A percentile compares a stretch with the other conserved stretches of the same genome.
These are phyloP conservation scores for Plectrocnemia conspersa DNA, from an alignment of 1,140 invertebrate genomes.

Conservation along the genomic window DNA sequence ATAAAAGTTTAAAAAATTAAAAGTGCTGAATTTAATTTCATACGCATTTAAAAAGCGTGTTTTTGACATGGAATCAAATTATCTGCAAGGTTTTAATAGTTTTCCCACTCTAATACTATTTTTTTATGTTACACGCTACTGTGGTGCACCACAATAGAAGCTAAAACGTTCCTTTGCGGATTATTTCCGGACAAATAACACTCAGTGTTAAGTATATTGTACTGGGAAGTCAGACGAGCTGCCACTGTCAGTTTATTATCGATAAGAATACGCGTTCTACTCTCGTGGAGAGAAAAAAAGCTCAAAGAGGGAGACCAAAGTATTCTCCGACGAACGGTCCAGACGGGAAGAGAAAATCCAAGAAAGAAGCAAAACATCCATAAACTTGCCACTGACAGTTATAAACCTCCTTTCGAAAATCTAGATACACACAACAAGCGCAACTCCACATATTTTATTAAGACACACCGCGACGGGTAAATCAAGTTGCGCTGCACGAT, in stretches of 20 bases:
- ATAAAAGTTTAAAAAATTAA: too few relatives aligned
- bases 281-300: neutral
- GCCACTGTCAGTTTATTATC: slow-evolving; percentile 9
- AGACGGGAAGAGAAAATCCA: slow-evolving; percentile 13
- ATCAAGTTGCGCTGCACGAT: neutral
- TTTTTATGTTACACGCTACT: too few relatives aligned
- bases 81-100: too few relatives aligned
- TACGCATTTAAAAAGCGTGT: too few relatives aligned
- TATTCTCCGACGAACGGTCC: neutral
- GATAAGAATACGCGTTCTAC: slow-evolving; percentile 13
- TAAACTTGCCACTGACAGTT: slow-evolving; percentile 30
- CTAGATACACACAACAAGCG: slow-evolving; percentile 19
- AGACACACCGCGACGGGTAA: neutral
- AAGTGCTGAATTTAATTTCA: too few relatives aligned
- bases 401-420: slow-evolving; percentile 32
- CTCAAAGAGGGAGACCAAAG: slow-evolving; percentile 3
- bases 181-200: slow-evolving; percentile 25
- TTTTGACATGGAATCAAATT: too few relatives aligned
- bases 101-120: too few relatives aligned
- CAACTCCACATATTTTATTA: slow-evolving; percentile 1
- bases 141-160: slow-evolving; percentile 4
- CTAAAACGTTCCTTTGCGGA: slow-evolving; percentile 8
- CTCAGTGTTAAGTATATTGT: neutral
- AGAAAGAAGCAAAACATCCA: slow-evolving; percentile 20
- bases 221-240: slow-evolving; percentile 5